Conservation (phyloP, 2,113 vertebrate genomes). For the Anoura caudifer region DNA sequence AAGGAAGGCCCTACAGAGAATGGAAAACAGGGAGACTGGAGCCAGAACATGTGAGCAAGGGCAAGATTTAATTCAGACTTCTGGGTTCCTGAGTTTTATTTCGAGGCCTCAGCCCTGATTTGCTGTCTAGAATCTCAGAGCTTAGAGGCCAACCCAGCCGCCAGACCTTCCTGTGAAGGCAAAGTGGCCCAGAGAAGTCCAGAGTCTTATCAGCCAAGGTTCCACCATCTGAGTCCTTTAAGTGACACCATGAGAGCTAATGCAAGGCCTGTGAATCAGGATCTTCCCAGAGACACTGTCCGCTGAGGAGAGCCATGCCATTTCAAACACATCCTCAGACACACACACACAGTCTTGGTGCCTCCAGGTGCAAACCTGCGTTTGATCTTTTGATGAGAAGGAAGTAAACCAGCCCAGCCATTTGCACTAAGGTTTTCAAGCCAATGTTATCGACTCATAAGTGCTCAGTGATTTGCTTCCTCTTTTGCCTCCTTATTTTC, state of each 20-base stretch:
- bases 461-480: constrained; percentile 59
- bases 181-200: neutral
- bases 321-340: neutral
- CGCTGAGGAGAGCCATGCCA: neutral
- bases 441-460: constrained; percentile 48
- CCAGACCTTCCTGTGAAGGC: neutral
- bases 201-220: neutral
- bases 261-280: neutral
- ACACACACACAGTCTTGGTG: constrained; percentile 21
- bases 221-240: neutral
- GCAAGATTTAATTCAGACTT: neutral
- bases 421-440: constrained; percentile 55
- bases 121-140: neutral
- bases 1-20: constrained; percentile 21
- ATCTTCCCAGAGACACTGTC: neutral
- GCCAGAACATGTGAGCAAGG: neutral
- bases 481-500: constrained; percentile 54
- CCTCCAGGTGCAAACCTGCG: constrained; percentile 25
- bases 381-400: constrained; percentile 44
- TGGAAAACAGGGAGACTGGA: neutral
- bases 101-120: neutral
- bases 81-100: neutral
- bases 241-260: neutral
- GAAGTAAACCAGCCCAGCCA: constrained; percentile 57
- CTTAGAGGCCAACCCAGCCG: neutral